phyloP scores from a whole-genome alignment of 1,140 invertebrate genomes.

The Chrysomallon squamiferum region DNA sequence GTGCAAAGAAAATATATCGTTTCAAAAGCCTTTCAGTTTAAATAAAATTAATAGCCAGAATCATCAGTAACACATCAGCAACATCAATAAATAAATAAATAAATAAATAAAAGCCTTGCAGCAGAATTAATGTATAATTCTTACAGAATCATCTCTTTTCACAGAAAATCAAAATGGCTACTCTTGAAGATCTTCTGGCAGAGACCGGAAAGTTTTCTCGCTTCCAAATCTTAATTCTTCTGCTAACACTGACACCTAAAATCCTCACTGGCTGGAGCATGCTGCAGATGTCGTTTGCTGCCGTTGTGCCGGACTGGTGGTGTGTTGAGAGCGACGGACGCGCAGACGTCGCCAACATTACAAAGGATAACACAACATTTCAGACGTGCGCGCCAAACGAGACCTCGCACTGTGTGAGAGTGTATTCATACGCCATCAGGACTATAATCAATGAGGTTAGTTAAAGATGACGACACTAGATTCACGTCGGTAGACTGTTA shows the following conservation, averaged over 20 bases:
- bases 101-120: no score
- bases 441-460: constrained; percentile 19
- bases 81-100: no score
- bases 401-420: neutral
- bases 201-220: constrained; percentile 24
- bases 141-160: no score
- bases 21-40: no score
- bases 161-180: no score
- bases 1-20: no score
- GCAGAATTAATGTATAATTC: no score
- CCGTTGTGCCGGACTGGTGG: constrained; percentile 33
- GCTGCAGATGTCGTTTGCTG: constrained; percentile 35
- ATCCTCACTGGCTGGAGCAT: constrained; percentile 29
- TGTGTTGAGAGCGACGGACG: neutral
- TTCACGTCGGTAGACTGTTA: no score
- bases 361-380: constrained; percentile 13
- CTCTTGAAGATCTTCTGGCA: constrained; percentile 14
- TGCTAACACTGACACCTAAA: constrained; percentile 8
- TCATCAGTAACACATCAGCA: no score
- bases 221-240: constrained; percentile 23
- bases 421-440: neutral
- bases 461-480: no score
- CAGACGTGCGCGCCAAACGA: constrained; percentile 1
- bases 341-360: constrained; percentile 4
- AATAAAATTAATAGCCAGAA: no score